These are phyloP conservation scores for Esperia sulphurella DNA, from an alignment of 2,888 invertebrate genomes.

Conservation along the genomic window DNA sequence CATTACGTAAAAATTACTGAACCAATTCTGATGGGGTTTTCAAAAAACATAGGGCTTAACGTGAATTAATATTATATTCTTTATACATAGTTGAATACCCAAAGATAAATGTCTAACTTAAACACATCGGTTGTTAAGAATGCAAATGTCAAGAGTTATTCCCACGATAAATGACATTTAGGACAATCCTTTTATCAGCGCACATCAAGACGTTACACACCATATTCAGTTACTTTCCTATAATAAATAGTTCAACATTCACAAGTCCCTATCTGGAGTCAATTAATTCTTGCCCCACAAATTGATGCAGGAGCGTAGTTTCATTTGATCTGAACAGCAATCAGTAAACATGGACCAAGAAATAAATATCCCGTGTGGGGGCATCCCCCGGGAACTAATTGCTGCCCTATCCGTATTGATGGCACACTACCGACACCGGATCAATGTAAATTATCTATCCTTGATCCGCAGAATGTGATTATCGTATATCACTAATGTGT, in stretches of 20 bases:
- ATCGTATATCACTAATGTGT: slow-evolving; percentile 47
- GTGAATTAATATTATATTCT: too few species aligned
- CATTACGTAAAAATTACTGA: too few species aligned
- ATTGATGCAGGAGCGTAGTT: slow-evolving; percentile 33
- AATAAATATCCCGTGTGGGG: slow-evolving; percentile 62
- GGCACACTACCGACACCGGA: slow-evolving; percentile 54
- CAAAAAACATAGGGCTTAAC: too few species aligned
- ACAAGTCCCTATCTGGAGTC: not conserved
- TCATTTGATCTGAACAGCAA: slow-evolving; percentile 46
- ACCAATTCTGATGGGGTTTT: too few species aligned
- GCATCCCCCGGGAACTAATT: slow-evolving; percentile 64
- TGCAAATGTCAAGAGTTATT: too few species aligned
- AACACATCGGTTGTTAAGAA: too few species aligned
- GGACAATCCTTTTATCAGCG: not conserved
- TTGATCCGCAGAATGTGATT: slow-evolving; percentile 53
- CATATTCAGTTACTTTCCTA: not conserved
- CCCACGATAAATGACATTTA: too few species aligned
- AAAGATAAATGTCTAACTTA: too few species aligned
- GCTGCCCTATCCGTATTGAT: slow-evolving; percentile 71
- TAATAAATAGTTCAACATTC: not conserved
- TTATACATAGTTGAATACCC: too few species aligned
- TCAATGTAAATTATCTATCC: slow-evolving; percentile 68
- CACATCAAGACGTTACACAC: not conserved
- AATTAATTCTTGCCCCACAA: slow-evolving; percentile 21
- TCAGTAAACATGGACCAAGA: slow-evolving; percentile 55